These are phyloP conservation scores for Trichoplusia ni DNA, from an alignment of 1,140 invertebrate species.

Conservation along the genomic window DNA sequence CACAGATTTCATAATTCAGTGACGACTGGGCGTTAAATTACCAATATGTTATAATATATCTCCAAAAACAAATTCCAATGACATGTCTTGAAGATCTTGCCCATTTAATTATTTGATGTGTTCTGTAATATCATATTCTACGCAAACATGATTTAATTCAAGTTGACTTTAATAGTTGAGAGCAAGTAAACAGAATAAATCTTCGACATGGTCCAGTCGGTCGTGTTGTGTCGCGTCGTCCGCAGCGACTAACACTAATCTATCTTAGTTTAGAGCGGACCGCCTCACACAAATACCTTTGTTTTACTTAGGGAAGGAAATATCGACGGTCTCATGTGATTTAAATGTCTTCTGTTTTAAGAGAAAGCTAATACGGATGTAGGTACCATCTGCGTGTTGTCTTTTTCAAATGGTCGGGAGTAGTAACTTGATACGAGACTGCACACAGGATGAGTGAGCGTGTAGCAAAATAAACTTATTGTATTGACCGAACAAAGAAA, in stretches of 20 bases:
- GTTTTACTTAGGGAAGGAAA: slow-evolving; percentile 69
- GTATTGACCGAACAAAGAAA: slow-evolving; percentile 57
- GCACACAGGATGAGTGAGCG: slow-evolving; percentile 53
- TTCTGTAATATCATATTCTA: slow-evolving; percentile 17
- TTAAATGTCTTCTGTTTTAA: slow-evolving; percentile 77
- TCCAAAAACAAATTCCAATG: neutral
- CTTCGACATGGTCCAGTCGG: slow-evolving; percentile 34
- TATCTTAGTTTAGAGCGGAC: slow-evolving; percentile 67
- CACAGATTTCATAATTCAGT: slow-evolving; percentile 37
- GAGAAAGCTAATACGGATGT: slow-evolving; percentile 76
- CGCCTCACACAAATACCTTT: slow-evolving; percentile 58
- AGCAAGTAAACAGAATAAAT: slow-evolving; percentile 41
- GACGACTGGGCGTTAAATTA: slow-evolving; percentile 8
- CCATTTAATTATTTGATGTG: neutral
- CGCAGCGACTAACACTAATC: slow-evolving; percentile 54
- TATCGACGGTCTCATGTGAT: slow-evolving; percentile 73
- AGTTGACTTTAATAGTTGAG: slow-evolving; percentile 29
- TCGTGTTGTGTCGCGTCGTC: slow-evolving; percentile 46
- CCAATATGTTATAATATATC: slow-evolving; percentile 12
- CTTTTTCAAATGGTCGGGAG: slow-evolving; percentile 73
- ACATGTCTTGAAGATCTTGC: neutral
- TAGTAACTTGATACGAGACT: slow-evolving; percentile 70
- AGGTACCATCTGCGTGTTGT: slow-evolving; percentile 69
- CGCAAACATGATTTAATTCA: neutral
- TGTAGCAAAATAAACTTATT: slow-evolving; percentile 68